These are phyloP conservation scores for Limenitis camilla DNA, from an alignment of 2,888 invertebrate species.

Conservation along the genomic window DNA sequence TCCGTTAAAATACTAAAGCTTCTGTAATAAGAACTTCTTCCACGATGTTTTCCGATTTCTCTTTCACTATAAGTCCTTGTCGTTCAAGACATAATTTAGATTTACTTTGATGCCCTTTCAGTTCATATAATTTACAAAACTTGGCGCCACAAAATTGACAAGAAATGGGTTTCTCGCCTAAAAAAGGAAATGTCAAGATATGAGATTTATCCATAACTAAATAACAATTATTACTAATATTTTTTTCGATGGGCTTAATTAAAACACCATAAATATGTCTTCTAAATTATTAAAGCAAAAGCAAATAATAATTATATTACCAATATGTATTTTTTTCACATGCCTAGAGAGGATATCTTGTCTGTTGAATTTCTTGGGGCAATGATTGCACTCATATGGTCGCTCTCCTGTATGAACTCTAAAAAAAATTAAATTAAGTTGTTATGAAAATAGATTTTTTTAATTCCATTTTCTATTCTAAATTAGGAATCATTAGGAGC, in stretches of 20 bases:
- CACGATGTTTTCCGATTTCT: background rate
- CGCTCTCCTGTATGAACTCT: conserved; percentile 47
- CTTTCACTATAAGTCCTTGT: conserved; percentile 5
- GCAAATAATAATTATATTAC: background rate
- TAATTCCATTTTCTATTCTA: too few relatives aligned
- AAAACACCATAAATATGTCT: background rate
- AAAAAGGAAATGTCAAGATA: conserved; percentile 21
- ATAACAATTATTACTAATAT: too few relatives aligned
- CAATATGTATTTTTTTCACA: conserved; percentile 27
- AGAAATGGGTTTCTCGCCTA: conserved; percentile 37
- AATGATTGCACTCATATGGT: conserved; percentile 43
- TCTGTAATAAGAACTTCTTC: conserved; percentile 1
- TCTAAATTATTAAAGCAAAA: background rate
- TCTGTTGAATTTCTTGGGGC: conserved; percentile 36
- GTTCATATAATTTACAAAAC: conserved; percentile 27
- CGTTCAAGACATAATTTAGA: conserved; percentile 26
- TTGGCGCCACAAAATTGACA: conserved; percentile 39
- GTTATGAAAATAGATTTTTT: background rate
- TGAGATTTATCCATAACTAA: too few relatives aligned
- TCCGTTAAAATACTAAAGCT: conserved; percentile 4
- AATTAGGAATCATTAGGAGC: too few relatives aligned
- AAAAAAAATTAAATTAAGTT: conserved; percentile 22
- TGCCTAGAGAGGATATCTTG: conserved; percentile 38
- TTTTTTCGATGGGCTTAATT: too few relatives aligned
- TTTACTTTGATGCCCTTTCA: conserved; percentile 33